Evolutionary conservation across 35 echinoderm and acorn worm species (phyloP), one percentile per base, ranked within the genome.

Genomic region (Ophioderma brevispina): DNA sequence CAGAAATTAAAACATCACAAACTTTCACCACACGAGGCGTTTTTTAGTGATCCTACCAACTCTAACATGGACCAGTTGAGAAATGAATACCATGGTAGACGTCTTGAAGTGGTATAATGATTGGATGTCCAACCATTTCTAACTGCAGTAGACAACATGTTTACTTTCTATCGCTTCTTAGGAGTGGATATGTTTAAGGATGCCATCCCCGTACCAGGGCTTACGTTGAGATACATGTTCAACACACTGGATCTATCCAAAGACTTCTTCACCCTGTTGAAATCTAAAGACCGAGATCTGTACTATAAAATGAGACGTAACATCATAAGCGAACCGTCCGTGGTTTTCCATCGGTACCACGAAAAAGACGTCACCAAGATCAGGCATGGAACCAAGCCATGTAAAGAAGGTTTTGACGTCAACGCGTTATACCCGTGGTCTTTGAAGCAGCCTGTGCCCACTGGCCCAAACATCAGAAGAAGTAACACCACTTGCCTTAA

Each of bases 41-140:
- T n/a, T n/a, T n/a, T n/a, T n/a, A n/a, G n/a, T n/a, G n/a, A n/a
- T n/a, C n/a, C n/a, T n/a, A n/a, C n/a, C n/a, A n/a, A n/a, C n/a
- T n/a, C n/a, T n/a, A n/a, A n/a, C n/a, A n/a, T n/a, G n/a, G n/a
- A n/a, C n/a, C n/a, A n/a, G n/a, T n/a, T n/a, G n/a, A n/a, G n/a
- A 77, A 8, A 92, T 92, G 84, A 31, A 13, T 23, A 81, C 85
- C 13, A 49, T 92, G 15, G 11, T 32, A 41, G 87, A 85, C n/a
- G 84, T 94, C 30, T 31, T 84, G 23, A 11, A 19, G 10, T 91
- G 89, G 89, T 91, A 91, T 41, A 91, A 91, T 46, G 83, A 91
- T 35, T 79, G 15, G 89, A 91, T 70, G 89, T 91, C 30, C 41
- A 49, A 10, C 89, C 89, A 21, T 85, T 91, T n/a, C 39, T 84